Evolutionary conservation across 2,113 vertebrate species (phyloP).

Genomic region (Carollia perspicillata): DNA sequence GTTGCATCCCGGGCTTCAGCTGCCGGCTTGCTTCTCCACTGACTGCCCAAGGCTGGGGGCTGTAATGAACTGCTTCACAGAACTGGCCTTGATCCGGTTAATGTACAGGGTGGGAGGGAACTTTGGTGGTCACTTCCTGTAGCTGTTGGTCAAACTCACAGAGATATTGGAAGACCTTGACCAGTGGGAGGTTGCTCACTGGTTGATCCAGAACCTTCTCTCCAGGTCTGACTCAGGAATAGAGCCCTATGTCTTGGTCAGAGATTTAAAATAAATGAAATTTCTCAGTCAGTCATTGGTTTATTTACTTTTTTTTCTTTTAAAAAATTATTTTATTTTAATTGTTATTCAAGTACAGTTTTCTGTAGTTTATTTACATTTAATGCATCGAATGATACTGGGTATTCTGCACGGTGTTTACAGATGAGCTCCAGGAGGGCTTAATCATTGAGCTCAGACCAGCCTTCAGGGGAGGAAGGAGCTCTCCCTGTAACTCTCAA

Average conservation of each 20-base stretch:
- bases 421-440: background rate
- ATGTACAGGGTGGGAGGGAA: background rate
- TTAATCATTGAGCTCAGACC: background rate
- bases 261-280: slow-evolving; percentile 18
- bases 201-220: background rate
- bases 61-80: background rate
- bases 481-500: background rate
- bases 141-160: background rate
- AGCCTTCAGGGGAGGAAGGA: background rate
- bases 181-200: background rate
- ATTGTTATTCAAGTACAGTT: too few relatives aligned
- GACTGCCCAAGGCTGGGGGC: background rate
- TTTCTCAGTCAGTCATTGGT: background rate
- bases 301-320: background rate
- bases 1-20: too few relatives aligned
- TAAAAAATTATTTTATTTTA: too few relatives aligned
- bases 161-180: background rate
- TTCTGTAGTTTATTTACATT: background rate
- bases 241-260: background rate
- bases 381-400: background rate
- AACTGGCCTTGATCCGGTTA: background rate
- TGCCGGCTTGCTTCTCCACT: background rate
- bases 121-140: background rate
- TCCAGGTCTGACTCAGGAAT: background rate
- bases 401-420: background rate